Evolutionary conservation across 2,888 invertebrate species (phyloP).

Genomic region (Drosophila nr. medialis): DNA sequence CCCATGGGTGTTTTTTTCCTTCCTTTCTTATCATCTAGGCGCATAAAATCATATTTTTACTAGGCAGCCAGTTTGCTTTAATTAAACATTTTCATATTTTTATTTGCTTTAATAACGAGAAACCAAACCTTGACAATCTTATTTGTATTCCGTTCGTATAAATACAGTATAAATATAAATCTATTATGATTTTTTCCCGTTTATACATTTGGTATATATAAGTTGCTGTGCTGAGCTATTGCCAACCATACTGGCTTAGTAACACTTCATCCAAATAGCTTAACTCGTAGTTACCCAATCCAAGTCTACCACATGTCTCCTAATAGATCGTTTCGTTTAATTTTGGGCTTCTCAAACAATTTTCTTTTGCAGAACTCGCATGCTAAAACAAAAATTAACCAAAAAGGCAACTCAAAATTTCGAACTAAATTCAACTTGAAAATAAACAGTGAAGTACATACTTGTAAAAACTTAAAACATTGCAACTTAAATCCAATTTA

Average conservation of each 20-base stretch:
- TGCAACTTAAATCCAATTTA: constrained; percentile 45
- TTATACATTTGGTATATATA: not conserved
- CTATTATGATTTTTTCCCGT: not conserved
- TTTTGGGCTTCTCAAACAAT: constrained; percentile 75
- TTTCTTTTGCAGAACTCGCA: constrained; percentile 80
- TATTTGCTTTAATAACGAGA: constrained; percentile 6
- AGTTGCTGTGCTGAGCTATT: constrained; percentile 23
- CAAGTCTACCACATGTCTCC: constrained; percentile 17
- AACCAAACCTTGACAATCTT: constrained; percentile 4
- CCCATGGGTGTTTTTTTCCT: constrained; percentile 41
- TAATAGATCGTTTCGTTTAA: constrained; percentile 71
- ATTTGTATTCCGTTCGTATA: constrained; percentile 3
- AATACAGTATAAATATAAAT: too few relatives aligned
- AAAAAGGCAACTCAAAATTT: constrained; percentile 62
- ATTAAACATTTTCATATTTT: constrained; percentile 47
- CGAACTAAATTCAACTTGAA: constrained; percentile 60
- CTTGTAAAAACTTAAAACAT: constrained; percentile 50
- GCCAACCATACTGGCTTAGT: not conserved
- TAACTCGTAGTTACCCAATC: constrained; percentile 1
- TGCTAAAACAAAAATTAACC: constrained; percentile 62
- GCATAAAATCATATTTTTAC: constrained; percentile 69
- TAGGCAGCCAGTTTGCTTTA: constrained; percentile 57
- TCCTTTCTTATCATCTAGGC: constrained; percentile 58
- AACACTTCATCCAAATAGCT: constrained; percentile 25
- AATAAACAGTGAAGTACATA: constrained; percentile 63